Evolutionary conservation across 2,797 vertebrate genomes (phyloP).

Genomic region (Peromyscus attwateri): DNA sequence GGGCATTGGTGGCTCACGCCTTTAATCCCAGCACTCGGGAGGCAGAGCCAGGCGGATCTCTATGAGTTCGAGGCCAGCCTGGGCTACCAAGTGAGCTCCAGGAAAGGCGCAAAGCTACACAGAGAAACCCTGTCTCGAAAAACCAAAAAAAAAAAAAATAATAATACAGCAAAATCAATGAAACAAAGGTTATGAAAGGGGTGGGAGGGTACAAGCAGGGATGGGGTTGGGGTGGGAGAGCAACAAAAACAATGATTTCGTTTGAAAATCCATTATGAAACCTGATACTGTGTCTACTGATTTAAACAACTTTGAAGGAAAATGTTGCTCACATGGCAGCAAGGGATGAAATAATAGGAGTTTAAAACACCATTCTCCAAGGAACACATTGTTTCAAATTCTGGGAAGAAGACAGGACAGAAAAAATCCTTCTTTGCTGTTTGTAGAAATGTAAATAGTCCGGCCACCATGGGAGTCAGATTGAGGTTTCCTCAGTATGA

Average conservation of each 20-base stretch:
- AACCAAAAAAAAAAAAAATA: too few relatives aligned
- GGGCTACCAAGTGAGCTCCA: too few relatives aligned
- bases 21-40: too few relatives aligned
- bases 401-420: background rate
- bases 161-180: background rate
- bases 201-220: too few relatives aligned
- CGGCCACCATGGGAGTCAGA: background rate
- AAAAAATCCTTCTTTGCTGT: background rate
- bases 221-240: background rate
- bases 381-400: background rate
- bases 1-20: too few relatives aligned
- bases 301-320: background rate
- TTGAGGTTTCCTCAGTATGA: too few relatives aligned
- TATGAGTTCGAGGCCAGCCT: too few relatives aligned
- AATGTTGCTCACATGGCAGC: background rate
- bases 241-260: background rate
- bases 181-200: background rate
- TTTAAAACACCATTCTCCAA: background rate
- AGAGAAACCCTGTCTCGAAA: too few relatives aligned
- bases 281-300: background rate
- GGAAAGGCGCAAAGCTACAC: too few relatives aligned
- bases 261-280: background rate
- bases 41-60: too few relatives aligned
- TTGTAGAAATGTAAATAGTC: background rate
- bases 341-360: background rate